phyloP scores from a whole-genome alignment of 2,888 invertebrate genomes.

The Sminthurides aquaticus region DNA sequence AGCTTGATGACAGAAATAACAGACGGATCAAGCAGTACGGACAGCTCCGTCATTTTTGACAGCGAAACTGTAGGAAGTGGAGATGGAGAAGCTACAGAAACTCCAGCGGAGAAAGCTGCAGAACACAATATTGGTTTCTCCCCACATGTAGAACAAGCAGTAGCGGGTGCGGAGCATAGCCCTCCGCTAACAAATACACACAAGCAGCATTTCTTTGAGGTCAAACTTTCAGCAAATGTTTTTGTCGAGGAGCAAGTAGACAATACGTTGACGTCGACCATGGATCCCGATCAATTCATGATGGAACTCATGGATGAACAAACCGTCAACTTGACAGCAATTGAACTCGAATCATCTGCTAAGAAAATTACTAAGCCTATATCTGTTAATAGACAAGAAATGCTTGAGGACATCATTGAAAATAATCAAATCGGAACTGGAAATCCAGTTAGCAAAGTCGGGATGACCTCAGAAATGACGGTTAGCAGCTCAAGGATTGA shows the following conservation, averaged over 20 bases:
- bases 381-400: not conserved
- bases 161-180: not conserved
- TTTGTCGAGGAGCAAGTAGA: not conserved
- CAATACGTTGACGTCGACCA: slow-evolving; percentile 1
- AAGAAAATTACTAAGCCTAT: not conserved
- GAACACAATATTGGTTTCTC: slow-evolving; percentile 26
- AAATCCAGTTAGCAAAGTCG: not conserved
- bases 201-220: not conserved
- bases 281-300: slow-evolving; percentile 24
- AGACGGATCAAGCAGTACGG: not conserved
- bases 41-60: not conserved
- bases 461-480: not conserved
- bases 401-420: not conserved
- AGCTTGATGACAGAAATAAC: not conserved
- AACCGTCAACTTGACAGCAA: slow-evolving; percentile 20
- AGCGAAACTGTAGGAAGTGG: not conserved
- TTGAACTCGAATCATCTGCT: slow-evolving; percentile 16
- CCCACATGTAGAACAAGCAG: slow-evolving; percentile 24
- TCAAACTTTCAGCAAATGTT: slow-evolving; percentile 11
- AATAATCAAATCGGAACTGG: not conserved
- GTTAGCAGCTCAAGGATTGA: too few species aligned
- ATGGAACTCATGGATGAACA: slow-evolving; percentile 25
- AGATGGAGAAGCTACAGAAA: slow-evolving; percentile 8
- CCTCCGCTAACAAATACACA: not conserved
- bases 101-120: slow-evolving; percentile 8